phyloP scores from a whole-genome alignment of 2,888 invertebrate genomes.

The Drosophila algonquin region DNA sequence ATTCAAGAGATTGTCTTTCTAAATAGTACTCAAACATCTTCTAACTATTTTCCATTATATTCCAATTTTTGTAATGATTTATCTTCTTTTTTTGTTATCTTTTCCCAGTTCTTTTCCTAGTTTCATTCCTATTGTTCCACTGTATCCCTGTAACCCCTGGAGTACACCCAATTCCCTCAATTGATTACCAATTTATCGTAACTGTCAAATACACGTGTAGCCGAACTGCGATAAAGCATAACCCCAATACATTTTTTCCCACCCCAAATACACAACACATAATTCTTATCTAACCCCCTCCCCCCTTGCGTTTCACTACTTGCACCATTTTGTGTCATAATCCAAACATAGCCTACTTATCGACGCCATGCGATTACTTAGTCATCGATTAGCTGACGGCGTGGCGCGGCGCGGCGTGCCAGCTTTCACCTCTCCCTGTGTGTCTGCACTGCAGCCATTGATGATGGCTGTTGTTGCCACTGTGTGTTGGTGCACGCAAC shows the following conservation, averaged over 20 bases:
- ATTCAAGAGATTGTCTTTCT: too few species aligned
- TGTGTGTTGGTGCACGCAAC: slow-evolving; percentile 4
- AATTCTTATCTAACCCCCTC: neutral
- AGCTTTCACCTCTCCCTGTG: slow-evolving; percentile 18
- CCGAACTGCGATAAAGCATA: neutral
- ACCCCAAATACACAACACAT: neutral
- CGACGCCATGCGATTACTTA: slow-evolving; percentile 53
- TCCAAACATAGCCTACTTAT: slow-evolving; percentile 60
- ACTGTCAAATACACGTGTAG: neutral
- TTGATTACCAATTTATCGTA: neutral
- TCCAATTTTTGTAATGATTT: too few species aligned
- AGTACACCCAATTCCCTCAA: neutral
- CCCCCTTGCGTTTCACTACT: neutral
- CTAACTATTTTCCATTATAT: too few species aligned
- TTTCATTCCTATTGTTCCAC: too few species aligned
- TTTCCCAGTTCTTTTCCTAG: too few species aligned
- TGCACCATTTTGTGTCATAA: slow-evolving; percentile 27
- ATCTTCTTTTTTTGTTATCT: too few species aligned
- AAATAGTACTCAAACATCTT: too few species aligned
- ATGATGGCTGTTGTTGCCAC: too few species aligned
- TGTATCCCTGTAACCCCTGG: too few species aligned
- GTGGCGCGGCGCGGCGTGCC: neutral
- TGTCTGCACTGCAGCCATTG: too few species aligned
- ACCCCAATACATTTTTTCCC: neutral
- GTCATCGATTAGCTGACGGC: slow-evolving; percentile 39